Conservation (phyloP, 2,797 vertebrate genomes). For the Taenioides sp. region DNA sequence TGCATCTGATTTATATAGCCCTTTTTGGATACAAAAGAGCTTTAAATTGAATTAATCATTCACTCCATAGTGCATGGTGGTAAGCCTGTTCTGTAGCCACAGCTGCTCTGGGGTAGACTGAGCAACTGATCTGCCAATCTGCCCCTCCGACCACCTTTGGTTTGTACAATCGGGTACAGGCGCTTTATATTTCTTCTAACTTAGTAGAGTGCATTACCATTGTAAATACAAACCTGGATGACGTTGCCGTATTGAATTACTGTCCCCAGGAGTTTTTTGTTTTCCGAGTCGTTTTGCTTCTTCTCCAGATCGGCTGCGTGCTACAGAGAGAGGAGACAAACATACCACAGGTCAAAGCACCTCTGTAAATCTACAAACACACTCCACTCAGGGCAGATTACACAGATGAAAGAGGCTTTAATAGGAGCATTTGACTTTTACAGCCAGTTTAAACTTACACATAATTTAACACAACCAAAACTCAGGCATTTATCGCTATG, state of each 20-base stretch:
- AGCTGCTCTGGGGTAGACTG: too few relatives aligned
- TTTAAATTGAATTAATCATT: too few relatives aligned
- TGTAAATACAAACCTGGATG: conserved; percentile 82
- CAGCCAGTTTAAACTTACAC: background rate
- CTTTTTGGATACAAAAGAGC: too few relatives aligned
- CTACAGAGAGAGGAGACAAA: conserved; percentile 58
- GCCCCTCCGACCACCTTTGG: too few relatives aligned
- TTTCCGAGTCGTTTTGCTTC: conserved; percentile 98
- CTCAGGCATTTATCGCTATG: conserved; percentile 34
- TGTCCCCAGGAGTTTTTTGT: conserved; percentile 92
- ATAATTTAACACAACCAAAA: conserved; percentile 22
- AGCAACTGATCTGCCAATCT: too few relatives aligned
- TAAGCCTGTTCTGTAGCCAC: too few relatives aligned
- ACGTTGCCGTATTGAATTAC: conserved; percentile 97
- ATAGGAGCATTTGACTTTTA: background rate
- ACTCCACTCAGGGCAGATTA: background rate
- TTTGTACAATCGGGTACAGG: too few relatives aligned
- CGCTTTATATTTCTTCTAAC: too few relatives aligned
- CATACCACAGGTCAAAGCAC: background rate
- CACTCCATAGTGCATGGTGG: too few relatives aligned
- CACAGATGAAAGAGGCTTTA: background rate
- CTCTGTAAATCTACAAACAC: background rate
- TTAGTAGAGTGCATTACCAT: too few relatives aligned
- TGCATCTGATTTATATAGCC: too few relatives aligned
- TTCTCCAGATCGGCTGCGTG: conserved; percentile 97